These are phyloP conservation scores for Schrankia costaestrigalis DNA, from an alignment of 2,888 invertebrate species.

Conservation along the genomic window DNA sequence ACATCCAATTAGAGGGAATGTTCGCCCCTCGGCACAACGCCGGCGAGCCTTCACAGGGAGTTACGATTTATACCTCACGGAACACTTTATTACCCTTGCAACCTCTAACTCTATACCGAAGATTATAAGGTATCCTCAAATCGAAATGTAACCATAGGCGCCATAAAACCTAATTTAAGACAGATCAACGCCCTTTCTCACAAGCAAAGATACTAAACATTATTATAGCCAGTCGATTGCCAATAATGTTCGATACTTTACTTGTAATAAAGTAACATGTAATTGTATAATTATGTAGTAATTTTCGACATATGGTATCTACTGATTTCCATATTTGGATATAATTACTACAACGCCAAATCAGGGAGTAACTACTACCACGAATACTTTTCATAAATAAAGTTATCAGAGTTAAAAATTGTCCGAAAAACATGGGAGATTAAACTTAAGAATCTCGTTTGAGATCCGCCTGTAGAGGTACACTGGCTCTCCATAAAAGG, in stretches of 20 bases:
- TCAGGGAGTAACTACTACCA: too few species aligned
- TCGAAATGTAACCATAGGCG: constrained; percentile 10
- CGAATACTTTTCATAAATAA: constrained; percentile 27
- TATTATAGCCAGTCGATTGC: too few species aligned
- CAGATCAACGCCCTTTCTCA: neutral
- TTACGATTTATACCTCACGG: constrained; percentile 37
- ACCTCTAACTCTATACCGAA: constrained; percentile 14
- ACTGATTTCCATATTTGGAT: constrained; percentile 1
- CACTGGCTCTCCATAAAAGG: constrained; percentile 64
- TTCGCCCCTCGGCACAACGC: constrained; percentile 47
- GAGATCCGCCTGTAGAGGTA: constrained; percentile 63
- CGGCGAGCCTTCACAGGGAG: constrained; percentile 54
- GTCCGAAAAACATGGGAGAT: constrained; percentile 36
- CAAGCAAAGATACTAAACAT: too few species aligned
- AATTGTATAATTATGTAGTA: constrained; percentile 3
- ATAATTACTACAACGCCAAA: constrained; percentile 14
- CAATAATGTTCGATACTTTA: too few species aligned
- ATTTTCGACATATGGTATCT: neutral
- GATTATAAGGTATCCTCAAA: constrained; percentile 22
- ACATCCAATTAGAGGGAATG: constrained; percentile 77
- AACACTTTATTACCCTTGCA: constrained; percentile 26
- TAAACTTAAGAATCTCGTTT: constrained; percentile 54
- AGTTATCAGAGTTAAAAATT: constrained; percentile 28
- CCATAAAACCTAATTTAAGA: neutral
- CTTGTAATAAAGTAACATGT: neutral